Conservation (phyloP, 2,888 invertebrate species). For the Electrophaes corylata region DNA sequence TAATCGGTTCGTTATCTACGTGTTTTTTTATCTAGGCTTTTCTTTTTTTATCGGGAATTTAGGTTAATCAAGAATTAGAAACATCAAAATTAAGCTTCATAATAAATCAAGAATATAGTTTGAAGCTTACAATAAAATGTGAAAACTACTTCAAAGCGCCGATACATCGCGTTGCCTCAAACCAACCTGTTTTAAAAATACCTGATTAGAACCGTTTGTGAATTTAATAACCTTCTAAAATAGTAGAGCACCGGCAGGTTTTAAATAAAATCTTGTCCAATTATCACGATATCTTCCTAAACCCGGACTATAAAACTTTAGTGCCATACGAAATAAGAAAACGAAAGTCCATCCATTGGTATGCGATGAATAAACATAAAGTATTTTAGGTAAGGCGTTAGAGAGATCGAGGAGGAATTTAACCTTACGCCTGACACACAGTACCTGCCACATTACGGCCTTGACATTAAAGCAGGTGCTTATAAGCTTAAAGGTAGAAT, state of each 20-base stretch:
- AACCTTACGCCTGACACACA: constrained; percentile 38
- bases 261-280: constrained; percentile 36
- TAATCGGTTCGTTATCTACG: constrained; percentile 29
- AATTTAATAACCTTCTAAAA: not conserved
- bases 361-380: constrained; percentile 62
- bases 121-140: not conserved
- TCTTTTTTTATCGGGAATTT: constrained; percentile 7
- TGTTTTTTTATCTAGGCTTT: constrained; percentile 21
- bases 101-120: constrained; percentile 22
- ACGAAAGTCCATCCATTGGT: constrained; percentile 46
- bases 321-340: constrained; percentile 40
- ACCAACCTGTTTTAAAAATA: constrained; percentile 1
- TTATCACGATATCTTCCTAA: constrained; percentile 46
- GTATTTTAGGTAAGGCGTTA: constrained; percentile 48
- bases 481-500: too few species aligned
- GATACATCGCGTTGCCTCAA: not conserved
- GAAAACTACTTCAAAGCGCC: constrained; percentile 13
- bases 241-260: constrained; percentile 16
- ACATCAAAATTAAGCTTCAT: not conserved
- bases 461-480: constrained; percentile 45
- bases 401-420: constrained; percentile 70
- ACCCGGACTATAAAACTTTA: constrained; percentile 37
- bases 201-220: not conserved
- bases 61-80: constrained; percentile 18
- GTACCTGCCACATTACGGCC: constrained; percentile 43